These are phyloP conservation scores for Brenthis hecate DNA, from an alignment of 2,888 invertebrate species.

Conservation along the genomic window DNA sequence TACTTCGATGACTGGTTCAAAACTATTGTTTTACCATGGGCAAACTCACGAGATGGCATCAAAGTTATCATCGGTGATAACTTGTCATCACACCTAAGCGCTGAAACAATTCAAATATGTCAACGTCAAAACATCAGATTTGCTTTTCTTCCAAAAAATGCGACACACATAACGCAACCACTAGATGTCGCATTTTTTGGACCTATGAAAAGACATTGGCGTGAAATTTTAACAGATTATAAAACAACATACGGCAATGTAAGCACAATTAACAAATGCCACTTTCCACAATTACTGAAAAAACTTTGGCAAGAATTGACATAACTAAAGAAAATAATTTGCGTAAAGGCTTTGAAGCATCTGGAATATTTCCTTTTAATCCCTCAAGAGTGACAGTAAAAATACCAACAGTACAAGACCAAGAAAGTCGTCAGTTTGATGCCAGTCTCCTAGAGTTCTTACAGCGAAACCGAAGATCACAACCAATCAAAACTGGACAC, in stretches of 20 bases:
- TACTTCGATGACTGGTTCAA: conserved; percentile 52
- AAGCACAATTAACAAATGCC: too few species aligned
- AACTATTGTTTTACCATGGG: conserved; percentile 34
- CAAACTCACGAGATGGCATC: background rate
- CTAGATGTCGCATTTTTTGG: conserved; percentile 48
- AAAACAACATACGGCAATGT: conserved; percentile 15
- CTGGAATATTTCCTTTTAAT: too few species aligned
- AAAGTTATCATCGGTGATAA: conserved; percentile 33
- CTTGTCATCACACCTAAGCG: conserved; percentile 28
- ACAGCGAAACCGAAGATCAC: too few species aligned
- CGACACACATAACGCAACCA: conserved; percentile 47
- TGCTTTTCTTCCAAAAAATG: conserved; percentile 49
- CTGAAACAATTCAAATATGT: conserved; percentile 40
- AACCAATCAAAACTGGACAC: too few species aligned
- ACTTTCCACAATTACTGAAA: too few species aligned
- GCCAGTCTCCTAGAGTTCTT: too few species aligned
- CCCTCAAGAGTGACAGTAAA: too few species aligned
- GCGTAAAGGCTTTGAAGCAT: too few species aligned
- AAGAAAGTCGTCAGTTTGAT: too few species aligned
- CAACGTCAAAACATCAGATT: conserved; percentile 47
- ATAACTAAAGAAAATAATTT: too few species aligned
- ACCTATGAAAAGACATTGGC: conserved; percentile 47
- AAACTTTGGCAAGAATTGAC: too few species aligned
- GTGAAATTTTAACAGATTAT: conserved; percentile 32
- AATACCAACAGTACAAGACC: too few species aligned